These are phyloP conservation scores for Apocheima hispidaria DNA, from an alignment of 2,888 invertebrate species.

Conservation along the genomic window DNA sequence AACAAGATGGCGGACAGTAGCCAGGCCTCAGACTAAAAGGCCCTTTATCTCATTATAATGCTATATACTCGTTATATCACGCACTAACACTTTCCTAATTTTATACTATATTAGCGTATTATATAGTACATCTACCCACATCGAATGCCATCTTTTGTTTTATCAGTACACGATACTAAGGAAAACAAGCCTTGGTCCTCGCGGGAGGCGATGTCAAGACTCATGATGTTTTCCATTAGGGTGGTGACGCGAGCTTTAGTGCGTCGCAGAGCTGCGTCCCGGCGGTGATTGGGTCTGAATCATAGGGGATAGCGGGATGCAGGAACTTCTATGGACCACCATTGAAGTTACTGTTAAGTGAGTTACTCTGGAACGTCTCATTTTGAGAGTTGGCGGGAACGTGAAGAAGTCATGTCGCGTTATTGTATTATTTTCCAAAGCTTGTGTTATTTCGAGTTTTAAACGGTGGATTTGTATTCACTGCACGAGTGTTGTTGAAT, in stretches of 20 bases:
- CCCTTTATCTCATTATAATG: too few relatives aligned
- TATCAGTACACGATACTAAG: constrained; percentile 52
- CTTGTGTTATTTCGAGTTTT: too few relatives aligned
- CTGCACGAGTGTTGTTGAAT: too few relatives aligned
- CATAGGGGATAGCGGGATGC: constrained; percentile 19
- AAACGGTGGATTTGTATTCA: too few relatives aligned
- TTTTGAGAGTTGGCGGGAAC: too few relatives aligned
- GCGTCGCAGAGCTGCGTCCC: constrained; percentile 54
- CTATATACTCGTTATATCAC: too few relatives aligned
- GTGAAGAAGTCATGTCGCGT: too few relatives aligned
- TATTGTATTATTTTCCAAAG: too few relatives aligned
- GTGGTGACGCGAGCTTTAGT: constrained; percentile 63
- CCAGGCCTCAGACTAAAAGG: too few relatives aligned
- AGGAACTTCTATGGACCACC: neutral
- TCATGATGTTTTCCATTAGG: constrained; percentile 74
- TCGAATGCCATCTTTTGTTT: constrained; percentile 39
- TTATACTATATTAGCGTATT: constrained; percentile 12
- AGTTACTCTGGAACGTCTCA: too few relatives aligned
- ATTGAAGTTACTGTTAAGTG: neutral
- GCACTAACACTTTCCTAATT: constrained; percentile 6
- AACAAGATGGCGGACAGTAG: too few relatives aligned
- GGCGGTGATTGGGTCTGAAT: constrained; percentile 47
- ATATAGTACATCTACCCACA: constrained; percentile 21
- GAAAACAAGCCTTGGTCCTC: constrained; percentile 53
- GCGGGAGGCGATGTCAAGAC: constrained; percentile 60